A percentile compares a stretch with the other conserved stretches of the same genome.
phyloP scores from a whole-genome alignment of 2,888 invertebrate species.

The Diarsia mendica region DNA sequence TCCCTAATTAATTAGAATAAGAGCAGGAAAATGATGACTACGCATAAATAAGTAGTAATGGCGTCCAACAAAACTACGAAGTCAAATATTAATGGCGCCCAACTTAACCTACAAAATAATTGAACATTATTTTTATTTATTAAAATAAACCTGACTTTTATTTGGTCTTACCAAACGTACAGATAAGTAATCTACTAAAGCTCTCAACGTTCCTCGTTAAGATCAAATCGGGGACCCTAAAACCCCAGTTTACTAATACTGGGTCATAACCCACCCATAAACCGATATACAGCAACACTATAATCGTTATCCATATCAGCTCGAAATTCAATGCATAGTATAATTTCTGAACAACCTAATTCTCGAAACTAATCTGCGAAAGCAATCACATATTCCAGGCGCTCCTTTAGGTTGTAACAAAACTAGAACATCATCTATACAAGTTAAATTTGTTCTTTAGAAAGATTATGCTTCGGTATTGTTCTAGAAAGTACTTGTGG shows the following conservation, averaged over 20 bases:
- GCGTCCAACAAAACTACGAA: no score
- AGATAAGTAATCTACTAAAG: not conserved
- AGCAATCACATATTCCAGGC: conserved; percentile 52
- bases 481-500: conserved; percentile 37
- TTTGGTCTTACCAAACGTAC: not conserved
- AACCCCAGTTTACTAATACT: conserved; percentile 9
- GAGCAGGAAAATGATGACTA: not conserved
- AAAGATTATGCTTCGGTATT: conserved; percentile 39
- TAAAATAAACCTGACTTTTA: not conserved
- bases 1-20: not conserved
- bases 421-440: conserved; percentile 44
- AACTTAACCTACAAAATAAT: not conserved
- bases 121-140: not conserved
- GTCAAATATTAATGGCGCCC: not conserved
- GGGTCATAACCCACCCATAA: conserved; percentile 36
- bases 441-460: conserved; percentile 53
- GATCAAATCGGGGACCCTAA: conserved; percentile 25
- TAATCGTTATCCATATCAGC: conserved; percentile 49
- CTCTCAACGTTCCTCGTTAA: conserved; percentile 18
- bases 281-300: conserved; percentile 38
- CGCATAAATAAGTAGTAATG: no score
- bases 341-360: conserved; percentile 54
- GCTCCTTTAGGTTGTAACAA: conserved; percentile 27
- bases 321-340: conserved; percentile 50
- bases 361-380: conserved; percentile 52